These are phyloP conservation scores for Polymixis flavicincta DNA, from an alignment of 2,888 invertebrate species.

Conservation along the genomic window DNA sequence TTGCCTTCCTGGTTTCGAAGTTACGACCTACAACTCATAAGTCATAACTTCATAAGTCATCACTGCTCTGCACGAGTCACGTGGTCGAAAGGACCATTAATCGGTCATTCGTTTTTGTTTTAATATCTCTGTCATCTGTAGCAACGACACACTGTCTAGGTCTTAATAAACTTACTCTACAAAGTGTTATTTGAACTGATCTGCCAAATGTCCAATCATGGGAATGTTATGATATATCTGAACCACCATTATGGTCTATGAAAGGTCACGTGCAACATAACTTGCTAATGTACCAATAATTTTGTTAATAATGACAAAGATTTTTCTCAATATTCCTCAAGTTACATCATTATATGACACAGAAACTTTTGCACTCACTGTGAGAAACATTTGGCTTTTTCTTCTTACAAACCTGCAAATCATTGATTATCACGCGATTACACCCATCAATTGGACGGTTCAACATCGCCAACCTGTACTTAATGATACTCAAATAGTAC, in stretches of 20 bases:
- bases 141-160: not conserved
- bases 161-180: not conserved
- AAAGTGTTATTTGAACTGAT: not conserved
- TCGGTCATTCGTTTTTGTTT: too few species aligned
- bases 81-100: not conserved
- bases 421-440: conserved; percentile 48
- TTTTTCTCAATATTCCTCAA: conserved; percentile 31
- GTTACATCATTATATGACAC: conserved; percentile 40
- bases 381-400: conserved; percentile 61
- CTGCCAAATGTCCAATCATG: not conserved
- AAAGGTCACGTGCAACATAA: conserved; percentile 11
- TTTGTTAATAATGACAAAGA: conserved; percentile 17
- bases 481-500: conserved; percentile 54
- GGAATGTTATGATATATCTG: not conserved
- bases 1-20: too few species aligned
- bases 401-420: conserved; percentile 45
- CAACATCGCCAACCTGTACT: conserved; percentile 37
- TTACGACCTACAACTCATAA: too few species aligned
- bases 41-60: too few species aligned
- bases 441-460: conserved; percentile 41
- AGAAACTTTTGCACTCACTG: conserved; percentile 32
- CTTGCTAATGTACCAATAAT: not conserved
- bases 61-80: not conserved
- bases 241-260: not conserved
- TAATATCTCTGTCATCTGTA: not conserved